Percentiles rank a stretch among this genome's conserved stretches.
These are phyloP conservation scores for Ochlodes sylvanus DNA, from an alignment of 2,888 invertebrate genomes.

Conservation along the genomic window DNA sequence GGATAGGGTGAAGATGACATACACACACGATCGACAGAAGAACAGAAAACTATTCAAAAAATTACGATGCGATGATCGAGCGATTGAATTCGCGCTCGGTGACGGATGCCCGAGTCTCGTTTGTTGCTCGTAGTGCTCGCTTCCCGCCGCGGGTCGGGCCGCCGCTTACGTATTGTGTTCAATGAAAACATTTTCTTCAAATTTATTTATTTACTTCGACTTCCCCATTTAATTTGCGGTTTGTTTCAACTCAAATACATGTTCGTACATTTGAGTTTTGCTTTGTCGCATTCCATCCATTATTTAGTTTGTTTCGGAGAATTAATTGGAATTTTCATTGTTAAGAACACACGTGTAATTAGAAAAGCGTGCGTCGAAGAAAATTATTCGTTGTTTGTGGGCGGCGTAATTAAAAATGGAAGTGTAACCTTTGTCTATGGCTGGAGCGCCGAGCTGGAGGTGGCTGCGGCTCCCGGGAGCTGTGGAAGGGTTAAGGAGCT, in stretches of 20 bases:
- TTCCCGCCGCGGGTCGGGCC: conserved; percentile 1
- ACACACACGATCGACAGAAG: no score
- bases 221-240: conserved; percentile 72
- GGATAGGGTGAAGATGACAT: no score
- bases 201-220: conserved; percentile 69
- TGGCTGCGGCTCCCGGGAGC: no score
- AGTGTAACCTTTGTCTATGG: conserved; percentile 47
- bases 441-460: conserved; percentile 4
- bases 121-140: neutral
- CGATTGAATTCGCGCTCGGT: neutral
- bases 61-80: neutral
- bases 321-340: conserved; percentile 78
- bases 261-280: conserved; percentile 53
- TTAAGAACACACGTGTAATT: conserved; percentile 72
- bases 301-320: conserved; percentile 68
- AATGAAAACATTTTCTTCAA: conserved; percentile 56
- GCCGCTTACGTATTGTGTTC: conserved; percentile 20
- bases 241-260: conserved; percentile 58
- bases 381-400: conserved; percentile 58
- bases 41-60: no score
- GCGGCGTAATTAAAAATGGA: conserved; percentile 50
- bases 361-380: conserved; percentile 63
- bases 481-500: neutral
- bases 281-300: conserved; percentile 59
- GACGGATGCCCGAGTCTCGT: neutral